Evolutionary conservation across 2,113 vertebrate genomes (phyloP), one percentile per base, ranked within the genome.

Genomic region (Nicator chloris): DNA sequence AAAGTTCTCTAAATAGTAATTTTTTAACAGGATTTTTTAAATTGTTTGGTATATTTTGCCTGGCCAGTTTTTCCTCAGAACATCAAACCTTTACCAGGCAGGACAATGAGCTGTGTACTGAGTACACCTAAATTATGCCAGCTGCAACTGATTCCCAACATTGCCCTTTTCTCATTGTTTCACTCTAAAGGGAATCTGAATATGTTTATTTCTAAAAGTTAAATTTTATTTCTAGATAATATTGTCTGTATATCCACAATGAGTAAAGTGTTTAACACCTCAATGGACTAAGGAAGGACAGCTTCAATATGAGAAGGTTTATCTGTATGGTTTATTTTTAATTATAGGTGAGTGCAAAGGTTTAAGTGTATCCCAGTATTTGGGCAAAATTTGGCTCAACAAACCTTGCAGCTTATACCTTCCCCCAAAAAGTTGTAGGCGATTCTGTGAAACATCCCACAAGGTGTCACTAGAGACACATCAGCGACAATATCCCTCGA

Each of bases 381-480:
- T 31, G 14, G 35, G 28, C 40, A 79, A 45, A 44, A 30, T 81
- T 71, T 73, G 64, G 12, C 15, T 5, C n/a, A 24, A 15, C 11
- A 42, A 70, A 15, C 28, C 21, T 57, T 53, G 39, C 35, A 10
- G 28, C 60, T 84, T 35, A 15, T 54, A 51, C 51, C 13, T 72
- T n/a, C 49, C 39, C 19, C 27, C 10, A 63, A 68, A 24, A 13
- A 28, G 27, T 19, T 45, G 16, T 0, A 17, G 37, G 37, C 2
- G 1, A 19, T 15, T 66, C 17, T 13, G 19, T 4, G 26, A 78
- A 88, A 54, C 19, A 44, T 42, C 24, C 95, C 95, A 97, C 93
- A 86, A 82, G 94, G 69, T 95, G 92, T 92, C 96, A 77, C 79
- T 91, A 94, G 80, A 93, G 79, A 64, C 22, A 33, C 89, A 92